Evolutionary conservation across 2,113 vertebrate genomes (phyloP).

Genomic region (Lutjanus erythropterus): DNA sequence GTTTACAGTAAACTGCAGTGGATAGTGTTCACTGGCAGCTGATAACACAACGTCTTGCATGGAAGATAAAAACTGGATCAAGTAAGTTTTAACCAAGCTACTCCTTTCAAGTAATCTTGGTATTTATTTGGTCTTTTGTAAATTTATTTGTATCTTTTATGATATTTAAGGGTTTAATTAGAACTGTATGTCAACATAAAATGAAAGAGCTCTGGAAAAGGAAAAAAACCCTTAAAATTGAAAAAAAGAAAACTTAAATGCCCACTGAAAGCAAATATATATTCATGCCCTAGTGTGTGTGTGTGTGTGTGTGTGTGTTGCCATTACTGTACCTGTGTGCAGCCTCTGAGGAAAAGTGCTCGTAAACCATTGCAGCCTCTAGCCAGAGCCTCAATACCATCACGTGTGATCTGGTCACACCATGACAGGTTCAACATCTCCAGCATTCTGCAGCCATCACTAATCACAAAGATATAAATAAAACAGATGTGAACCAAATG

Average conservation of each 20-base stretch:
- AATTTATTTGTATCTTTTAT: background rate
- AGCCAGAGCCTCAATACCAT: constrained; percentile 93
- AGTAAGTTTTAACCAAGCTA: background rate
- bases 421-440: constrained; percentile 95
- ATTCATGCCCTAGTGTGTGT: background rate
- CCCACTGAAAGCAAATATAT: background rate
- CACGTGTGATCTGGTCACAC: constrained; percentile 95
- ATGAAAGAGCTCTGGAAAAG: background rate
- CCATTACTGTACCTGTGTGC: constrained; percentile 89
- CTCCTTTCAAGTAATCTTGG: background rate
- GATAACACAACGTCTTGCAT: background rate
- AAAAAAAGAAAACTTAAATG: too few species aligned
- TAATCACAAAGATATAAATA: constrained; percentile 58
- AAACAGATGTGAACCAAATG: background rate
- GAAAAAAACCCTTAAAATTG: background rate
- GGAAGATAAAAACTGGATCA: background rate
- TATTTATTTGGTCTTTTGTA: background rate
- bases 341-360: constrained; percentile 93
- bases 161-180: background rate
- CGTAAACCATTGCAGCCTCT: constrained; percentile 90
- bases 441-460: constrained; percentile 93
- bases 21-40: background rate
- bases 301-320: background rate
- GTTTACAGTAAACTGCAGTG: constrained; percentile 9
- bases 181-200: background rate